Evolutionary conservation across 2,888 invertebrate genomes (phyloP).

Genomic region (Xylophagus ater): DNA sequence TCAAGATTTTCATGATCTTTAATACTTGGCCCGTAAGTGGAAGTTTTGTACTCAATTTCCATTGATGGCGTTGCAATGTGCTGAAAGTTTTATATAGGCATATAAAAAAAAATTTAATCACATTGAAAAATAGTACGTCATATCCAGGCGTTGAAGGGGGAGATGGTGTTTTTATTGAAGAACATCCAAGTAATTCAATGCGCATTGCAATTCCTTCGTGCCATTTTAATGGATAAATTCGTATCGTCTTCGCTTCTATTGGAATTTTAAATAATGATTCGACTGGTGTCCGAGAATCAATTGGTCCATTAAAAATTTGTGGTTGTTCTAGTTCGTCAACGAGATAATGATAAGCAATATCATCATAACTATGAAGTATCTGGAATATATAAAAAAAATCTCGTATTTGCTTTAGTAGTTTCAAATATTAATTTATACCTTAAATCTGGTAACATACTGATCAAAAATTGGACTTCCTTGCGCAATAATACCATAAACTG

Average conservation of each 20-base stretch:
- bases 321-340: conserved; percentile 43
- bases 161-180: too few relatives aligned
- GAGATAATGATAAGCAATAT: conserved; percentile 48
- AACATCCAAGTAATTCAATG: conserved; percentile 66
- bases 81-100: not conserved
- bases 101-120: not conserved
- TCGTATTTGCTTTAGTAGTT: too few relatives aligned
- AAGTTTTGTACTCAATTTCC: too few relatives aligned
- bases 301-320: conserved; percentile 62
- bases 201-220: conserved; percentile 55
- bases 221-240: conserved; percentile 67
- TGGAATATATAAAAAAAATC: too few relatives aligned
- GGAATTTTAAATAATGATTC: conserved; percentile 58
- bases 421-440: conserved; percentile 35
- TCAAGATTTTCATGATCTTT: conserved; percentile 5
- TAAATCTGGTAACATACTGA: conserved; percentile 68
- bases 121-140: too few relatives aligned
- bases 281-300: conserved; percentile 46
- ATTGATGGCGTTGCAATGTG: not conserved
- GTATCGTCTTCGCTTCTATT: conserved; percentile 60
- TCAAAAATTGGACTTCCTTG: conserved; percentile 58
- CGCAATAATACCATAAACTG: conserved; percentile 61
- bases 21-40: too few relatives aligned
- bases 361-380: conserved; percentile 56
- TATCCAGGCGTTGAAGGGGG: too few relatives aligned